These are phyloP conservation scores for Halocaridina rubra DNA, from an alignment of 2,888 invertebrate genomes.

Conservation along the genomic window DNA sequence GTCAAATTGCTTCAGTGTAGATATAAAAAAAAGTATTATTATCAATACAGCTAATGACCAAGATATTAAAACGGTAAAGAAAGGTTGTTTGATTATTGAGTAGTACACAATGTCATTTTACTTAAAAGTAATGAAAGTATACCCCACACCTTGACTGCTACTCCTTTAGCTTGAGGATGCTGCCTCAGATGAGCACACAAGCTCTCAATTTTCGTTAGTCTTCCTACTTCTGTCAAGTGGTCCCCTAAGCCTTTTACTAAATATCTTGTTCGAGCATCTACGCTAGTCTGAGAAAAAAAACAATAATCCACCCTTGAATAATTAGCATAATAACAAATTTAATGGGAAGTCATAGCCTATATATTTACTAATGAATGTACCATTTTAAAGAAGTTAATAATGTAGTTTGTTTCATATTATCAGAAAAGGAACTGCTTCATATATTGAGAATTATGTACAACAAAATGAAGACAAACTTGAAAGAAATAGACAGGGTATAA, in stretches of 20 bases:
- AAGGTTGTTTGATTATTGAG: not conserved
- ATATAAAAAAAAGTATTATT: too few species aligned
- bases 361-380: not conserved
- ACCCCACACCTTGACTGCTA: constrained; percentile 82
- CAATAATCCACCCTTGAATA: not conserved
- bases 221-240: constrained; percentile 74
- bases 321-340: not conserved
- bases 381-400: not conserved
- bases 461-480: not conserved
- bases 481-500: not conserved
- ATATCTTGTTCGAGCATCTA: constrained; percentile 65
- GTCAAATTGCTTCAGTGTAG: too few species aligned
- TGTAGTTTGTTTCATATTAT: too few species aligned
- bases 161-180: constrained; percentile 79
- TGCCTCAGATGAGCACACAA: constrained; percentile 79
- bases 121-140: too few species aligned
- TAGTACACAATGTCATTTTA: not conserved
- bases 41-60: too few species aligned
- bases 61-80: too few species aligned
- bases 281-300: constrained; percentile 22
- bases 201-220: constrained; percentile 76
- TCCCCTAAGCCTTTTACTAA: constrained; percentile 65
- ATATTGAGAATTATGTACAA: not conserved
- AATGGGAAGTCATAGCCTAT: not conserved
- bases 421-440: too few species aligned